Evolutionary conservation across 2,888 invertebrate species (phyloP).

Genomic region (Dermolepida albohirtum): DNA sequence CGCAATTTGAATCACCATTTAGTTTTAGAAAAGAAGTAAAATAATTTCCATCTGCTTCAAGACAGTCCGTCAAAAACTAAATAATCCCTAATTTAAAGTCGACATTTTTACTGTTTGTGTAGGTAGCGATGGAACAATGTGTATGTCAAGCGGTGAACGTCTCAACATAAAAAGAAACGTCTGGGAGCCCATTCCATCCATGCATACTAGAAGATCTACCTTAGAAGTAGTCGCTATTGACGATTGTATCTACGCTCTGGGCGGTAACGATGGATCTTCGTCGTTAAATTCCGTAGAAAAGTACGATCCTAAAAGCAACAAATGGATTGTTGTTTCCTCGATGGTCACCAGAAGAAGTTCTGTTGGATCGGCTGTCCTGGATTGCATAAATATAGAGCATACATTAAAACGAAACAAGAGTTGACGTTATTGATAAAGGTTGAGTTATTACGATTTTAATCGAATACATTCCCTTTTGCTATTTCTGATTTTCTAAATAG

Average conservation of each 20-base stretch:
- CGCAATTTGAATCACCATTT: too few species aligned
- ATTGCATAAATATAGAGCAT: conserved; percentile 72
- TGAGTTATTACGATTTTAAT: not conserved
- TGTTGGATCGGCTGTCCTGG: conserved; percentile 75
- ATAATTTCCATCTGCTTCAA: too few species aligned
- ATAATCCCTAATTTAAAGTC: too few species aligned
- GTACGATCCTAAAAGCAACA: conserved; percentile 74
- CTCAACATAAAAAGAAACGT: conserved; percentile 73
- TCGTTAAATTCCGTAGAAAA: conserved; percentile 77
- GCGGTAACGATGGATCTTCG: conserved; percentile 78
- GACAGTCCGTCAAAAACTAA: too few species aligned
- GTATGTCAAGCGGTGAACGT: conserved; percentile 76
- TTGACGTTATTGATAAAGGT: conserved; percentile 39
- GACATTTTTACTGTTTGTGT: conserved; percentile 52
- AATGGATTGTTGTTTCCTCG: conserved; percentile 75
- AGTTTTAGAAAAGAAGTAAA: too few species aligned
- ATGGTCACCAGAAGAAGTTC: conserved; percentile 76
- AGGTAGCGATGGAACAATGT: conserved; percentile 71
- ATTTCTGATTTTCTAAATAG: too few species aligned
- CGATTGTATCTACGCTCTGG: conserved; percentile 73
- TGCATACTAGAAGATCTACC: conserved; percentile 77
- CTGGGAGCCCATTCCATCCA: conserved; percentile 77
- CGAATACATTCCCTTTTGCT: not conserved
- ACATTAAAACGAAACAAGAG: conserved; percentile 56
- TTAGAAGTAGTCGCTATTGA: conserved; percentile 77